A percentile compares a stretch with the other conserved stretches of the same genome.
Conservation (phyloP, 2,888 invertebrate genomes). For the Minunthozetes semirufus region DNA sequence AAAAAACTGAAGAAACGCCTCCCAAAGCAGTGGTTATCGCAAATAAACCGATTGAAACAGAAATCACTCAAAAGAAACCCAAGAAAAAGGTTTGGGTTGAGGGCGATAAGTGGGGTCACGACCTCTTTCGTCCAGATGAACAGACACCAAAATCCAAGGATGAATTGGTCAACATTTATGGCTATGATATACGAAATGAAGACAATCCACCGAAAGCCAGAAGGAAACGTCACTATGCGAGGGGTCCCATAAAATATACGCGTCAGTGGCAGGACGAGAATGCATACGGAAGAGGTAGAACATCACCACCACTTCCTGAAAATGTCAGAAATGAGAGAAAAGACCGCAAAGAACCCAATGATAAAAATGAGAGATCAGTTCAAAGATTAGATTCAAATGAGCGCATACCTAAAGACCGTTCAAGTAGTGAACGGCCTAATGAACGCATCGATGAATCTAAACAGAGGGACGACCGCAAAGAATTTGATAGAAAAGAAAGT, state of each 20-base stretch:
- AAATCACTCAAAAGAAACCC: neutral
- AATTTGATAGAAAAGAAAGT: neutral
- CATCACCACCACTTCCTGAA: neutral
- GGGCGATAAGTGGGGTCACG: slow-evolving; percentile 71
- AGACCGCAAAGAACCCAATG: neutral
- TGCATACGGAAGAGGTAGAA: slow-evolving; percentile 62
- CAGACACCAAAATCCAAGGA: slow-evolving; percentile 78
- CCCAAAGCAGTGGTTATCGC: neutral
- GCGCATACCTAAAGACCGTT: neutral
- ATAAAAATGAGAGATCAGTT: neutral
- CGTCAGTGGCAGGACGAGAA: slow-evolving; percentile 89
- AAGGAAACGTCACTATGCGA: slow-evolving; percentile 75
- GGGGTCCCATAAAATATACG: slow-evolving; percentile 84
- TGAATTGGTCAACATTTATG: slow-evolving; percentile 76
- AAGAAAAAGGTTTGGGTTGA: slow-evolving; percentile 44
- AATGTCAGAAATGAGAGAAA: neutral
- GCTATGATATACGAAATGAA: slow-evolving; percentile 89
- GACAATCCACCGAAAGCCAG: slow-evolving; percentile 77
- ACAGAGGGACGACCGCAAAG: neutral
- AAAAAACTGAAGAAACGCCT: slow-evolving; percentile 6
- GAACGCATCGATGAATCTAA: neutral
- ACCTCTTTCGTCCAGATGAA: slow-evolving; percentile 69
- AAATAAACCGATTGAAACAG: slow-evolving; percentile 3
- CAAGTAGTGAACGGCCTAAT: neutral
- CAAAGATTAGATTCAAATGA: neutral